Evolutionary conservation across 2,113 vertebrate genomes (phyloP).

Genomic region (Phylloscopus trochiloides): DNA sequence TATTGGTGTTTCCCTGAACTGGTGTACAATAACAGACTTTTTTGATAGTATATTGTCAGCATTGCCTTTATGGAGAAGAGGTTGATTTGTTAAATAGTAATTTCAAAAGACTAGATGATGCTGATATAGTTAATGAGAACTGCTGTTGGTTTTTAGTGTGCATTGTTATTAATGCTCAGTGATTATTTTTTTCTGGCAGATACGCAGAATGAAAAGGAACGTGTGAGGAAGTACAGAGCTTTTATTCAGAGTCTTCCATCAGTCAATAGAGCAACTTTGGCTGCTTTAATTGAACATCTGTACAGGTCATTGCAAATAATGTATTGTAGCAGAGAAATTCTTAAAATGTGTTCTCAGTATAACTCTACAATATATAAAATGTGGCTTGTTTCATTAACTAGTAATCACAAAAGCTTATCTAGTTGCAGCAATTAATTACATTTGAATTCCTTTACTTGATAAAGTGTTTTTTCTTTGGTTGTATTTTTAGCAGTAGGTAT

Average conservation of each 20-base stretch:
- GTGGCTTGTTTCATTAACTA: background rate
- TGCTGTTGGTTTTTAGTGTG: background rate
- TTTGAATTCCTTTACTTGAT: background rate
- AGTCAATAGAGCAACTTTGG: constrained; percentile 86
- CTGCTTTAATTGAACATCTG: constrained; percentile 90
- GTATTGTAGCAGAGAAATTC: background rate
- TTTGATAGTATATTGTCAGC: background rate
- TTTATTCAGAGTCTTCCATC: constrained; percentile 87
- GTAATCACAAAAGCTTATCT: background rate
- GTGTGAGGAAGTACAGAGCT: constrained; percentile 86
- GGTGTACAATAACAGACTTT: background rate
- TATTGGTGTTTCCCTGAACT: background rate
- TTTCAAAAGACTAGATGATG: background rate
- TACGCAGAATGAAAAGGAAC: constrained; percentile 79
- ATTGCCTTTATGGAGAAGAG: background rate
- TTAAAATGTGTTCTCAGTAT: background rate
- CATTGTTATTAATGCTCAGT: background rate
- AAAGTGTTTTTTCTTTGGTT: background rate
- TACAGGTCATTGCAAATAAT: constrained; percentile 82
- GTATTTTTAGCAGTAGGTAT: background rate
- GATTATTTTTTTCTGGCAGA: constrained; percentile 70
- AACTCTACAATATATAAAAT: background rate
- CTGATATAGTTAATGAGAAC: background rate
- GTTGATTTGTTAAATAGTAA: background rate
- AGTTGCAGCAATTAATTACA: background rate